Evolutionary conservation across 2,113 vertebrate genomes (phyloP).

Genomic region (Bos indicus): DNA sequence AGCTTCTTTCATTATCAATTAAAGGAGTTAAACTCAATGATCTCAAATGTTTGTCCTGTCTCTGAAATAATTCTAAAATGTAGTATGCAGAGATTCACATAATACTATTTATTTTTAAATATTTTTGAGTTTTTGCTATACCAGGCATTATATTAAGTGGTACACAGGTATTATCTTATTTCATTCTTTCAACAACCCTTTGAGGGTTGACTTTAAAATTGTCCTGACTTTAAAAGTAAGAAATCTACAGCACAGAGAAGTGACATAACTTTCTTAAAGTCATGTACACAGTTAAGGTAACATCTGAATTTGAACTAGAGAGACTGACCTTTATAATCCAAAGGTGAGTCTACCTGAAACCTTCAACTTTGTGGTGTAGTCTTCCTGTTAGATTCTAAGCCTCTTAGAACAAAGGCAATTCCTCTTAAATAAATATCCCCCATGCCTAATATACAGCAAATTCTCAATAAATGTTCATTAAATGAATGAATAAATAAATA

Average conservation of each 20-base stretch:
- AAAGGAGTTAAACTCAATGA: background rate
- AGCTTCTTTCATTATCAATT: background rate
- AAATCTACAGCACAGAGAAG: background rate
- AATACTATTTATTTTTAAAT: background rate
- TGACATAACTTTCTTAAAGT: background rate
- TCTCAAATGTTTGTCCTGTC: background rate
- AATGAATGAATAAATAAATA: background rate
- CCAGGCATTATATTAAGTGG: background rate
- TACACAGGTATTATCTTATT: background rate
- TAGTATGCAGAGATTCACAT: background rate
- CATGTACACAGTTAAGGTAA: background rate
- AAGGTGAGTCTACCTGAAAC: background rate
- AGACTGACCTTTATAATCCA: background rate
- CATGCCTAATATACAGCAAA: background rate
- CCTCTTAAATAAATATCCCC: background rate
- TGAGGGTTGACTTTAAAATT: too few relatives aligned
- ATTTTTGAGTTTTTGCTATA: background rate
- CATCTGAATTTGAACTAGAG: background rate
- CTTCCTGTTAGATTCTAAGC: background rate
- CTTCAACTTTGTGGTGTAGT: background rate
- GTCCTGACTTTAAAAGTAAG: background rate
- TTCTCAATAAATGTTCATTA: background rate
- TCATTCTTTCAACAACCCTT: background rate
- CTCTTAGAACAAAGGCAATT: background rate
- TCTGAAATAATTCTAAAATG: background rate